Percentiles rank a stretch among this genome's conserved stretches.
phyloP scores from a whole-genome alignment of 2,113 vertebrate genomes.

The Salvelinus sp. region DNA sequence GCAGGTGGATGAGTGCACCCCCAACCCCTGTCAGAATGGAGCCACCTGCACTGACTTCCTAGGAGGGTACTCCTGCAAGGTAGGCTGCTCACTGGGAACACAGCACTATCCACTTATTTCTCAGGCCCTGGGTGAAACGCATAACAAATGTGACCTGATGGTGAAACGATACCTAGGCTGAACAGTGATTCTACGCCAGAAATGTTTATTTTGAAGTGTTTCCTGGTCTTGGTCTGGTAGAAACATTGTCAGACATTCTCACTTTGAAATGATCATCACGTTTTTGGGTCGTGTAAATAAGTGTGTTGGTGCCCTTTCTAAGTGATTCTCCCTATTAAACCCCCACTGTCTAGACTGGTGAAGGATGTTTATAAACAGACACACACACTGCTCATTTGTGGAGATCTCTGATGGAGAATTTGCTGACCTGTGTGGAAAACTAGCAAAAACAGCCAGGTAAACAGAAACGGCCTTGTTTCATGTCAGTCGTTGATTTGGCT shows the following conservation, averaged over 20 bases:
- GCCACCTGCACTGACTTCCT: conserved; percentile 94
- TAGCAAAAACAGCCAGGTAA: conserved; percentile 65
- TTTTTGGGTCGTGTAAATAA: too few species aligned
- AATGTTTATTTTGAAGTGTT: too few species aligned
- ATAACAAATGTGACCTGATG: too few species aligned
- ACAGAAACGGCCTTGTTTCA: conserved; percentile 68
- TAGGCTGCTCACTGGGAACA: conserved; percentile 41
- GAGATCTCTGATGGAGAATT: conserved; percentile 56
- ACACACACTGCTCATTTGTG: conserved; percentile 36
- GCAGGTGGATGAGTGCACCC: conserved; percentile 93
- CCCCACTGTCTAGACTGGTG: conserved; percentile 18
- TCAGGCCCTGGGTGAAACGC: too few species aligned
- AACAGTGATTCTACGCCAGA: too few species aligned
- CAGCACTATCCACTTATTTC: too few species aligned
- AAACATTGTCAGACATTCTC: too few species aligned
- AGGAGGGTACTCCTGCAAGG: conserved; percentile 92
- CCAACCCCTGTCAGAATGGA: conserved; percentile 94
- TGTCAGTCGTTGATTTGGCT: conserved; percentile 68
- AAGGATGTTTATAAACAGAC: conserved; percentile 53
- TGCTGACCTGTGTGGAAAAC: conserved; percentile 58
- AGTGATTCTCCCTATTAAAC: too few species aligned
- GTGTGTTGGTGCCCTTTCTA: too few species aligned
- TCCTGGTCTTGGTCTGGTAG: too few species aligned
- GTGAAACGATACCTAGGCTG: too few species aligned
- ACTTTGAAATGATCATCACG: too few species aligned